phyloP scores from a whole-genome alignment of 2,113 vertebrate species.

The Dryoscopus gambensis region DNA sequence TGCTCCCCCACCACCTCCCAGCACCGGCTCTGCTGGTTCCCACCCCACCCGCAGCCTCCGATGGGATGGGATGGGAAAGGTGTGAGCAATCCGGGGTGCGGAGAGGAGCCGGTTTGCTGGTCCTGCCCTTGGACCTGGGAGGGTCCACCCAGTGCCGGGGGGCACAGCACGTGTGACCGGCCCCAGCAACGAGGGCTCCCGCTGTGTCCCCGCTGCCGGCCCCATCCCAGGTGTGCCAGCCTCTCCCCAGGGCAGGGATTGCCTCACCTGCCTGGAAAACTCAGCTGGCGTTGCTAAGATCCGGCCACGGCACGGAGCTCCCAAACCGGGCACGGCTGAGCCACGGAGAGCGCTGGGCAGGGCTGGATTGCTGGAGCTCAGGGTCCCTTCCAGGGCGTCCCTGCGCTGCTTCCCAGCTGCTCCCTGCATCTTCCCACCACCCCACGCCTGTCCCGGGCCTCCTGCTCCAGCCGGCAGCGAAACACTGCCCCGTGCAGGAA shows the following conservation, averaged over 20 bases:
- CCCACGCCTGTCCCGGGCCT: not conserved
- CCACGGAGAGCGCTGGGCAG: not conserved
- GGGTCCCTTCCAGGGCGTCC: not conserved
- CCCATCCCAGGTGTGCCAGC: not conserved
- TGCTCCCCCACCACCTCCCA: not conserved
- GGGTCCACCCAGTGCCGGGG: not conserved
- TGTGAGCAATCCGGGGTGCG: slow-evolving; percentile 26
- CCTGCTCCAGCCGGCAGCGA: not conserved
- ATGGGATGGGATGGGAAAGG: slow-evolving; percentile 1
- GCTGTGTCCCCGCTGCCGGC: not conserved
- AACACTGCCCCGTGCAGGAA: slow-evolving; percentile 3
- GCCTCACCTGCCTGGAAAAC: slow-evolving; percentile 39
- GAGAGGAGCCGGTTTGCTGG: slow-evolving; percentile 4
- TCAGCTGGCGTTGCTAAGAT: not conserved
- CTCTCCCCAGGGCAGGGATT: slow-evolving; percentile 15
- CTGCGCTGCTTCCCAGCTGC: not conserved
- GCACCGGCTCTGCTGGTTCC: not conserved
- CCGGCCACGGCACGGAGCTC: not conserved
- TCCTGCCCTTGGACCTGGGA: not conserved
- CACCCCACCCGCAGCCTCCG: not conserved
- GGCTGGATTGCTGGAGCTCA: not conserved
- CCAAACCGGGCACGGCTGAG: not conserved
- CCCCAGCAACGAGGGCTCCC: not conserved
- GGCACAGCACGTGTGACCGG: not conserved
- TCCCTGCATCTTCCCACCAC: not conserved